These are phyloP conservation scores for Pluvianellus socialis DNA, from an alignment of 2,113 vertebrate species.

Conservation along the genomic window DNA sequence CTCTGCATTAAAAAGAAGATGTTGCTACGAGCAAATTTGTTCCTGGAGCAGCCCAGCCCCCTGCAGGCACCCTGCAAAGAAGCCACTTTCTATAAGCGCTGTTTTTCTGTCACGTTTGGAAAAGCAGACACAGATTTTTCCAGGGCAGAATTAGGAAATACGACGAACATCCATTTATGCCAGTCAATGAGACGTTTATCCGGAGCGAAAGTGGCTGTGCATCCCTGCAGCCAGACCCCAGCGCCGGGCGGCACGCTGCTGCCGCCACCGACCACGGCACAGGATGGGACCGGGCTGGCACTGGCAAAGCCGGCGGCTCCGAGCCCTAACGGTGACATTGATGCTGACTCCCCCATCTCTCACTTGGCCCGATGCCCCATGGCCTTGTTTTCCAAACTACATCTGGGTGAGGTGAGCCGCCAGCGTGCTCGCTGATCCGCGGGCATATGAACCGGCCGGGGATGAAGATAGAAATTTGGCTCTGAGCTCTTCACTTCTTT, in stretches of 20 bases:
- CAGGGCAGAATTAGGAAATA: neutral
- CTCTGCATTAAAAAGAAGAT: neutral
- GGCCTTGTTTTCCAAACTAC: neutral
- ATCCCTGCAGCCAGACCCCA: fast-evolving
- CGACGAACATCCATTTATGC: neutral
- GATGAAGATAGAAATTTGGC: neutral
- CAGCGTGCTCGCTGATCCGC: fast-evolving
- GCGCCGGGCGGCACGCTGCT: neutral
- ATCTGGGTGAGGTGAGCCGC: neutral
- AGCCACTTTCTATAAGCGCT: neutral
- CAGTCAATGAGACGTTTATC: neutral
- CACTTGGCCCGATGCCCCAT: neutral
- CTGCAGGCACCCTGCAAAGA: neutral
- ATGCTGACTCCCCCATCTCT: neutral
- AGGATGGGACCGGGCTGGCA: neutral
- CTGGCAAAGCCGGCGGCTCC: fast-evolving
- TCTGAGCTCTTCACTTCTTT: neutral
- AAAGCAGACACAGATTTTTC: neutral
- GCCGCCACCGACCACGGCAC: fast-evolving
- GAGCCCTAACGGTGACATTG: neutral
- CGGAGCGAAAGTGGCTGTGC: fast-evolving
- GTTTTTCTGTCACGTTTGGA: neutral
- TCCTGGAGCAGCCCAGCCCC: neutral
- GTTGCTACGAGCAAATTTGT: neutral
- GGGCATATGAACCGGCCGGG: neutral